These are phyloP conservation scores for Pelosia muscerda DNA, from an alignment of 2,888 invertebrate species.

Conservation along the genomic window DNA sequence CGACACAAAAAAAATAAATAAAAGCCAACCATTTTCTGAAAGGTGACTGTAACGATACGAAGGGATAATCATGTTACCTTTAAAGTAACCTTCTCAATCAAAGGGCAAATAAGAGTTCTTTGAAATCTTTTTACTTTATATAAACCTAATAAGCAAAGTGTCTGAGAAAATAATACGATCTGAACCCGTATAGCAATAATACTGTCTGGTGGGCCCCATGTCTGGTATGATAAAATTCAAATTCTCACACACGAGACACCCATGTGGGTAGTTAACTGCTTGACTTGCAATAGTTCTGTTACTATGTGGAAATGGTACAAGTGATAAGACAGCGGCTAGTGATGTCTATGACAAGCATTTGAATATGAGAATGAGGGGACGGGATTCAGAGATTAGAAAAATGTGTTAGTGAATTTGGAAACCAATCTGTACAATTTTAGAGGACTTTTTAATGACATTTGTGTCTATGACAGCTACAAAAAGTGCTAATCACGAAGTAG, in stretches of 20 bases:
- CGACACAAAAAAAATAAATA: not conserved
- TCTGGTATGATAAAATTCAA: conserved; percentile 64
- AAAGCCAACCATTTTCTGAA: not conserved
- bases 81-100: not conserved
- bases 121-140: not conserved
- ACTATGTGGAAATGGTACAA: conserved; percentile 42
- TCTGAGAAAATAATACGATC: conserved; percentile 33
- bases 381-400: too few species aligned
- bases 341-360: not conserved
- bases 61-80: not conserved
- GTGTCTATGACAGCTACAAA: too few species aligned
- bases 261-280: conserved; percentile 69
- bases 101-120: not conserved
- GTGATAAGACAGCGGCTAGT: conserved; percentile 7
- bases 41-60: not conserved
- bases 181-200: conserved; percentile 27
- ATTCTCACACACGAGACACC: conserved; percentile 58
- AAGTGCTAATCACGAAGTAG: too few species aligned
- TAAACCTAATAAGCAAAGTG: conserved; percentile 24
- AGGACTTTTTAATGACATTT: too few species aligned
- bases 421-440: too few species aligned
- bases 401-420: too few species aligned
- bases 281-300: conserved; percentile 65
- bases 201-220: conserved; percentile 40
- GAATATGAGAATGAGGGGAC: too few species aligned